Evolutionary conservation across 2,888 invertebrate species (phyloP), one percentile per base, ranked within the genome.

Genomic region (Eupeodes latifasciatus): DNA sequence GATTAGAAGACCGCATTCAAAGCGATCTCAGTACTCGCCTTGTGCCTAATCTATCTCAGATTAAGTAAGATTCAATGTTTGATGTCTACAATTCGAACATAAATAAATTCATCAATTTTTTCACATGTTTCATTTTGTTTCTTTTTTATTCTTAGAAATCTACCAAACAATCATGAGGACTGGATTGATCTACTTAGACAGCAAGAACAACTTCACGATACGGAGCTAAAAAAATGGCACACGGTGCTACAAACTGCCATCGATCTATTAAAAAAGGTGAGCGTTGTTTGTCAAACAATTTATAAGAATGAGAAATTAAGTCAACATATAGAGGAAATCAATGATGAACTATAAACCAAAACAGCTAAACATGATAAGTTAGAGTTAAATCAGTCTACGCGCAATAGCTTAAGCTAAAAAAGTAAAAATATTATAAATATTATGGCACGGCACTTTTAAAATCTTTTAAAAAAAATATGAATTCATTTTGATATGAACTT

Each of bases 221-320:
- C 96, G 47, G 97, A 98, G 94, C 95, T 98, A 93, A 95, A 95
- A 89, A 96, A 96, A 91, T 98, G 98, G 98, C 95, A 97, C 90
- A 95, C 95, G 91, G 96, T 97, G 90, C 94, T 97, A 80, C 95
- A 96, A 92, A 95, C 95, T 89, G 96, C 97, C 80, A 95, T 96
- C 89, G 94, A 95, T 90, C 95, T 97, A 89, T 94, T 97, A 89
- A 95, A 95, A 93, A 96, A 97, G 95, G 97, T 97, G 94, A 93
- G 92, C 92, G 91, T 92, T 91, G 93, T 93, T 81, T 93, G 93
- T 91, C 92, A 93, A 91, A 91, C 91, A 89, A 92, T 94, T 87
- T 91, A 92, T 88, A 92, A 91, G 89, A 92, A 91, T 89, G 92
- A 91, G 75, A 90, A 91, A 77, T 89, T 93, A 85, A 91, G 90